These are phyloP conservation scores for Dione vanillae DNA, from an alignment of 2,888 invertebrate species.

Conservation along the genomic window DNA sequence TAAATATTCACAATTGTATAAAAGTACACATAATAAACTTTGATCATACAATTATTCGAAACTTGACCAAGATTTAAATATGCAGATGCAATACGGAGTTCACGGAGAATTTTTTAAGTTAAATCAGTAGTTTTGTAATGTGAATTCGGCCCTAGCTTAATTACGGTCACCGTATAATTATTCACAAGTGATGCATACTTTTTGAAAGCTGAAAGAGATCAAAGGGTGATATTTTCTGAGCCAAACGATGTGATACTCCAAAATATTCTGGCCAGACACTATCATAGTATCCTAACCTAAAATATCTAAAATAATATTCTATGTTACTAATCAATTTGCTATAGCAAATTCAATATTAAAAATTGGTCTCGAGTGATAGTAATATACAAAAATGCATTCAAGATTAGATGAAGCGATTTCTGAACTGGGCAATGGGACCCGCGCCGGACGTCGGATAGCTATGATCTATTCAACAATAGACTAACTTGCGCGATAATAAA, in stretches of 20 bases:
- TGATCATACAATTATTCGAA: background rate
- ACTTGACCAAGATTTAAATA: background rate
- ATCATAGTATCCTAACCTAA: slow-evolving; percentile 84
- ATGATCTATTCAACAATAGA: slow-evolving; percentile 83
- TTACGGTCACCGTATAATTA: slow-evolving; percentile 75
- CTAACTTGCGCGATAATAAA: slow-evolving; percentile 82
- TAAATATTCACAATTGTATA: background rate
- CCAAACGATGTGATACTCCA: slow-evolving; percentile 84
- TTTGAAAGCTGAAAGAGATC: slow-evolving; percentile 84
- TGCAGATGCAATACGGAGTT: background rate
- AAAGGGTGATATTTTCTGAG: slow-evolving; percentile 83
- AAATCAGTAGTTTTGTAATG: slow-evolving; percentile 10
- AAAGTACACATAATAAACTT: slow-evolving; percentile 13
- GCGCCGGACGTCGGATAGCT: slow-evolving; percentile 77
- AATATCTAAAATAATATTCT: slow-evolving; percentile 82
- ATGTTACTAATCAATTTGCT: slow-evolving; percentile 80
- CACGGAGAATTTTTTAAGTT: background rate
- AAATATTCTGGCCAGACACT: slow-evolving; percentile 84
- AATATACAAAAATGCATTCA: slow-evolving; percentile 76
- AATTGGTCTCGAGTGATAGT: slow-evolving; percentile 82
- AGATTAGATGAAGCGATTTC: slow-evolving; percentile 71
- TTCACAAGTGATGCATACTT: slow-evolving; percentile 80
- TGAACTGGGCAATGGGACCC: slow-evolving; percentile 56
- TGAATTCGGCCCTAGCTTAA: slow-evolving; percentile 41
- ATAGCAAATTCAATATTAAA: slow-evolving; percentile 79